These are phyloP conservation scores for Paracentrotus lividus DNA, from an alignment of 53 echinoderm and acorn worm genomes.

Conservation along the genomic window DNA sequence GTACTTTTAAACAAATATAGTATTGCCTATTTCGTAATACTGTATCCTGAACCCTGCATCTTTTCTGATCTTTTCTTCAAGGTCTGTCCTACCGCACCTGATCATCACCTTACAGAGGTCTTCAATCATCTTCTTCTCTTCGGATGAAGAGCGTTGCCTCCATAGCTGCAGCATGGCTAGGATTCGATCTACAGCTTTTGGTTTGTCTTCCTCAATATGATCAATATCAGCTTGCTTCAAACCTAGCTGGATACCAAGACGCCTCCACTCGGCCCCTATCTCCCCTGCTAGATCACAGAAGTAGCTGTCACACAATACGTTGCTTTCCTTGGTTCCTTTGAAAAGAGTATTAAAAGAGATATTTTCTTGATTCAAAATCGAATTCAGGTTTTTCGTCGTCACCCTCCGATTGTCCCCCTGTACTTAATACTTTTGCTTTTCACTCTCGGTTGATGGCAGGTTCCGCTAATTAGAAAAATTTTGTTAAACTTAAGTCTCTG, in stretches of 20 bases:
- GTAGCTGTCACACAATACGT: not conserved
- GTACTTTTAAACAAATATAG: too few relatives aligned
- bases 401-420: too few relatives aligned
- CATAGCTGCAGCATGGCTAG: slow-evolving; percentile 26
- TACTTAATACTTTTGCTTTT: too few relatives aligned
- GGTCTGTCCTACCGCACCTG: not conserved
- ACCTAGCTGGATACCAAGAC: slow-evolving; percentile 1
- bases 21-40: too few relatives aligned
- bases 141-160: not conserved
- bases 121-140: not conserved
- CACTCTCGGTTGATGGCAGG: too few relatives aligned
- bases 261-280: slow-evolving; percentile 38
- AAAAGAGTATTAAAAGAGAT: too few relatives aligned
- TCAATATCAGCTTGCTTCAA: slow-evolving; percentile 46
- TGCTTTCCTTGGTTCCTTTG: not conserved
- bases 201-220: slow-evolving; percentile 23
- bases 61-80: not conserved
- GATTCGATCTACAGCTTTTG: slow-evolving; percentile 45
- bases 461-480: too few relatives aligned
- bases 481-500: too few relatives aligned
- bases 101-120: slow-evolving; percentile 2
- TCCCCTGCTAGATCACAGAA: slow-evolving; percentile 43
- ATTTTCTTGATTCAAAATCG: too few relatives aligned
- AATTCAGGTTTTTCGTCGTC: too few relatives aligned
- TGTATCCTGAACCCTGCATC: slow-evolving; percentile 42